Base-by-base conservation (phyloP, 2,888 invertebrate species). In the Ectropis crepuscularia region DNA sequence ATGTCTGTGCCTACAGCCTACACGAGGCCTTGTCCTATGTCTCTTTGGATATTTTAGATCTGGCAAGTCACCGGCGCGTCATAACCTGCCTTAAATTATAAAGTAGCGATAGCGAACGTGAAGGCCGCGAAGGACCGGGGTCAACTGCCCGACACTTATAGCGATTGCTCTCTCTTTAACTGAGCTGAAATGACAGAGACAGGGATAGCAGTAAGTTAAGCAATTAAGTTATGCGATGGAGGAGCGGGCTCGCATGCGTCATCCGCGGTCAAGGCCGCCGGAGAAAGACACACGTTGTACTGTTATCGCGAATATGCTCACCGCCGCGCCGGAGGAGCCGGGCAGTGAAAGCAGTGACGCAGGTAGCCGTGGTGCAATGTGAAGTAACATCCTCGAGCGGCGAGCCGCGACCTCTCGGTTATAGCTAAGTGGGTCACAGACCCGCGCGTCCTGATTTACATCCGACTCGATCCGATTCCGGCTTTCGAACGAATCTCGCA, bases 311-410 rank as follows among this genome's bases (percentile, higher is more conserved):
- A n/a, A 49, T 8, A 11, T 36, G n/a, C 43, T 41, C 28, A 38
- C 5, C 6, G 12, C 47, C 2, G 0, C 9, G 28, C 5, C 12
- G 8, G 16, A 5, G 45, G 12, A 12, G n/a, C 46, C 36, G 49
- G 37, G 8, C 39, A 57, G 68, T 67, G 70, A 69, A 69, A 71
- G 70, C 54, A 54, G 8, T 64, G 64, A 64, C 64, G 64, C 64
- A 64, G 57, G 46, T n/a, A 16, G 42, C 43, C 49, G 57, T 65
- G 65, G 61, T 58, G 65, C 61, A 65, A 65, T 37, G 16, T 65
- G 53, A 57, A 36, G 60, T 64, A 64, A 64, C 55, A 63, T 59
- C 55, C 45, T 63, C 51, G 41, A 8, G 39, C 39, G 39, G 1
- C 39, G 12, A 41, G 46, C 39, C 9, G 46, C 57, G 50, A 48